Evolutionary conservation across 2,797 vertebrate species (phyloP).

Genomic region (Momotus momota): DNA sequence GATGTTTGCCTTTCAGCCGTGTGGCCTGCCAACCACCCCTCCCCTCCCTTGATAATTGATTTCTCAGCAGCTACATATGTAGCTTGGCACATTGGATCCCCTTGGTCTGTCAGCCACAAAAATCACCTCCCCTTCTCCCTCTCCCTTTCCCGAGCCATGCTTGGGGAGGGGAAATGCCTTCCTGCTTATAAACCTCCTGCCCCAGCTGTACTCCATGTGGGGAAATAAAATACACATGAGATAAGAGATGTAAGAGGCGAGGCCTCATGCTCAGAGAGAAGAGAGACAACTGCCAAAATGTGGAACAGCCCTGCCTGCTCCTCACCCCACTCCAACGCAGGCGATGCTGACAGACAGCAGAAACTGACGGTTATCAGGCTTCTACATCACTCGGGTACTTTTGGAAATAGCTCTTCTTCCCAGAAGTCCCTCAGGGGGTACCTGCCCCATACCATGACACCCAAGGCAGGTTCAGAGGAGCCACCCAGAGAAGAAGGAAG

Average conservation of each 20-base stretch:
- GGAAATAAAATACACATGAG: background rate
- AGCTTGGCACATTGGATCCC: constrained; percentile 12
- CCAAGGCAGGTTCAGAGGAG: background rate
- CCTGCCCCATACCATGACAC: background rate
- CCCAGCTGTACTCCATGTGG: constrained; percentile 37
- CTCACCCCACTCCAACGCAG: background rate
- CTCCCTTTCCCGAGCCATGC: background rate
- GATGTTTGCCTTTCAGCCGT: background rate
- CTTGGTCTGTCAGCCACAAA: background rate
- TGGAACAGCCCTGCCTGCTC: background rate
- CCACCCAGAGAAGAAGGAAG: background rate
- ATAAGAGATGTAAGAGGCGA: constrained; percentile 7
- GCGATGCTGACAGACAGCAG: background rate
- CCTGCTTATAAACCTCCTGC: background rate
- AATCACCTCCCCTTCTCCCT: background rate
- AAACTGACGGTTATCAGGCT: background rate
- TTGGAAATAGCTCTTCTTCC: background rate
- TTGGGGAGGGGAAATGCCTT: constrained; percentile 14
- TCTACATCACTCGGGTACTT: background rate
- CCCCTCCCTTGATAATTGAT: background rate
- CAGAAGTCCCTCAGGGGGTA: background rate
- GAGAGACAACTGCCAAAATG: background rate
- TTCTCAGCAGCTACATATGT: constrained; percentile 24
- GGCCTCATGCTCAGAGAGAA: background rate
- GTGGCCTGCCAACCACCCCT: background rate